Evolutionary conservation across 2,888 invertebrate genomes (phyloP).

Genomic region (Maniola hyperantus): DNA sequence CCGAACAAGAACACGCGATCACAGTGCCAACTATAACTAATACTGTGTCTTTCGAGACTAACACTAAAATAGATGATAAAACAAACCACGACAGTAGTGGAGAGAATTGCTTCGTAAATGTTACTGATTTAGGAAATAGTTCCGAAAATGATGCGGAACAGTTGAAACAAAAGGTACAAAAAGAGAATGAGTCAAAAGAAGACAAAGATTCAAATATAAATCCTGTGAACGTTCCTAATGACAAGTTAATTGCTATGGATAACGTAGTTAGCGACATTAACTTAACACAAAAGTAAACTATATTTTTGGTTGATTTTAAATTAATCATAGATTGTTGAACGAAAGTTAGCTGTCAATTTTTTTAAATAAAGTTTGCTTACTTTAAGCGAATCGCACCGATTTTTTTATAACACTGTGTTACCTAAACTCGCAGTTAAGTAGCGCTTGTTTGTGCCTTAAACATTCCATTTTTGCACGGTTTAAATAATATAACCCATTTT

Average conservation of each 20-base stretch:
- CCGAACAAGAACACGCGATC: constrained; percentile 17
- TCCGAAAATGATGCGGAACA: constrained; percentile 34
- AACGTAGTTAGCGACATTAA: not conserved
- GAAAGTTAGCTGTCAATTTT: not conserved
- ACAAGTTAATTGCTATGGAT: constrained; percentile 4
- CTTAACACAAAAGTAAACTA: not conserved
- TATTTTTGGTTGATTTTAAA: not conserved
- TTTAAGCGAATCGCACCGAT: not conserved
- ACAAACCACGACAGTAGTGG: constrained; percentile 34
- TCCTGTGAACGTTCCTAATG: constrained; percentile 28
- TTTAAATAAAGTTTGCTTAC: not conserved
- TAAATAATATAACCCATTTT: no score
- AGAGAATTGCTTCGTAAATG: constrained; percentile 51
- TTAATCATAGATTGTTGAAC: not conserved
- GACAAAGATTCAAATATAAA: constrained; percentile 20
- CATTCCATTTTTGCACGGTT: no score
- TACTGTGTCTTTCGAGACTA: constrained; percentile 18
- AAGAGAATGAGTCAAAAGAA: constrained; percentile 23
- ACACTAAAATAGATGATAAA: constrained; percentile 32
- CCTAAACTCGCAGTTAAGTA: no score
- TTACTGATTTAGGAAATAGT: constrained; percentile 45
- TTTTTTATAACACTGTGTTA: no score
- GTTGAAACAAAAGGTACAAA: constrained; percentile 35
- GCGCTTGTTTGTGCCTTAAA: no score
- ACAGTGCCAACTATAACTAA: constrained; percentile 17